Evolutionary conservation across 2,888 invertebrate species (phyloP), one percentile per base, ranked within the genome.

Genomic region (Drosophila macrospina): DNA sequence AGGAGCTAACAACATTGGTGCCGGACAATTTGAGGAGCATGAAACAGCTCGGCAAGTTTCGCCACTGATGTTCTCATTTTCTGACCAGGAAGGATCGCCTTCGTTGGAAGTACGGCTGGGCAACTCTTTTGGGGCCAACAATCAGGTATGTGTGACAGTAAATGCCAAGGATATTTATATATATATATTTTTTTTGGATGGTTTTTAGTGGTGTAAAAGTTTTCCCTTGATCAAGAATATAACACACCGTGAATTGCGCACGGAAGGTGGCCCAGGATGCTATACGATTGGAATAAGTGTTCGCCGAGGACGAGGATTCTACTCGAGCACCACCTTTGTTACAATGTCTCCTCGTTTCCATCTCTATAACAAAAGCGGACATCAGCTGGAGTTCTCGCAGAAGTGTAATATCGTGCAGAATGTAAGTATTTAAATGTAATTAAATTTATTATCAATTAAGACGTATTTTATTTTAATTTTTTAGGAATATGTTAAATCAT

Each of bases 11-110:
- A 91, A 93, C 26, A 96, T 95, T 86, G 95, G 96, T 71, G 96
- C 97, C 6, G 99, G 98, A 2, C 99, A 99, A 93, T 97, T 96
- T 91, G 95, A 95, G 63, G 99, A 99, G 91, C 98, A 99, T 91
- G 99, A 99, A 93, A 94, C 96, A 82, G 99, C 98, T 10, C 94
- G 98, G 78, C 97, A 97, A 94, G 96, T 98, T 56, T 95, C 96
- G 52, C 99, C 99, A 6, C 93, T 99, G 59, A 94, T 99, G 86
- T 99, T 99, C 93, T 97, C 98, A 55, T 98, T 98, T 92, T 95
- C 97, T 3, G 98, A 98, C 92, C 95, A 95, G 36, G 98, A 98
- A 90, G 96, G 96, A 26, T 95, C 95, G 57, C 95, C 97, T 54
- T 95, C 96, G 4, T 92, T 97, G 10, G 93, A 95, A 41, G 95